These are phyloP conservation scores for Hippocampus zosterae DNA, from an alignment of 2,113 vertebrate genomes.

Conservation along the genomic window DNA sequence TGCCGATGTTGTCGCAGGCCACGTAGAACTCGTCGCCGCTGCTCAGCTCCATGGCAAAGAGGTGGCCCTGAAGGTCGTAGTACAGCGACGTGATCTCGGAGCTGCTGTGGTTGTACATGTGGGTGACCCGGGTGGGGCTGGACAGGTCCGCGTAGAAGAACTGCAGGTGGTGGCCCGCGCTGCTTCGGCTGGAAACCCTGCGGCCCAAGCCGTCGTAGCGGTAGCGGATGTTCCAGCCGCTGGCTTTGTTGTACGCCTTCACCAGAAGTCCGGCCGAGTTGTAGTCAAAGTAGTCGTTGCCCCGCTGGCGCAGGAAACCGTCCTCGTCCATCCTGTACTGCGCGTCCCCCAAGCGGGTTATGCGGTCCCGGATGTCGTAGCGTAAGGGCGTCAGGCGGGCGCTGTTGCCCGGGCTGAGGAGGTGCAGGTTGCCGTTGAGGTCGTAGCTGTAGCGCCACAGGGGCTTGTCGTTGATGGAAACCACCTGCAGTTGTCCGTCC, in stretches of 20 bases:
- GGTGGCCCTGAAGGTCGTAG: conserved; percentile 95
- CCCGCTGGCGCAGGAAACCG: conserved; percentile 92
- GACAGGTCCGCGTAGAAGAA: conserved; percentile 96
- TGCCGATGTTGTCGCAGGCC: conserved; percentile 94
- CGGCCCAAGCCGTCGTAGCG: conserved; percentile 92
- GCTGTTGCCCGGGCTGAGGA: conserved; percentile 92
- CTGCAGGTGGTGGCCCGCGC: conserved; percentile 86
- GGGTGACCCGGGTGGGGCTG: conserved; percentile 91
- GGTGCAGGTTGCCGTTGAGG: conserved; percentile 93
- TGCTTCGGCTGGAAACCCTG: conserved; percentile 87
- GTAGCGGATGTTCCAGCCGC: conserved; percentile 88
- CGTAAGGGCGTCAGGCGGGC: conserved; percentile 90
- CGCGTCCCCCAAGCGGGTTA: conserved; percentile 89
- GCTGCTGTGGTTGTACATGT: conserved; percentile 97
- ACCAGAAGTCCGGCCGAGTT: conserved; percentile 88
- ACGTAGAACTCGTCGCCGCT: conserved; percentile 96
- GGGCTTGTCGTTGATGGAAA: conserved; percentile 94
- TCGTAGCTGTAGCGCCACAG: conserved; percentile 98
- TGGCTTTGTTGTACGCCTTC: conserved; percentile 87
- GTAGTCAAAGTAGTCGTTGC: conserved; percentile 91
- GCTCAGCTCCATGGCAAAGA: conserved; percentile 97
- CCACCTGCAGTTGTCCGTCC: conserved; percentile 90
- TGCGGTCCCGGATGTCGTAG: conserved; percentile 89
- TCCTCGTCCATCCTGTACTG: conserved; percentile 95
- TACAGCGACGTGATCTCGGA: conserved; percentile 96